These are phyloP conservation scores for Gallinago media DNA, from an alignment of 2,113 vertebrate genomes.

Conservation along the genomic window DNA sequence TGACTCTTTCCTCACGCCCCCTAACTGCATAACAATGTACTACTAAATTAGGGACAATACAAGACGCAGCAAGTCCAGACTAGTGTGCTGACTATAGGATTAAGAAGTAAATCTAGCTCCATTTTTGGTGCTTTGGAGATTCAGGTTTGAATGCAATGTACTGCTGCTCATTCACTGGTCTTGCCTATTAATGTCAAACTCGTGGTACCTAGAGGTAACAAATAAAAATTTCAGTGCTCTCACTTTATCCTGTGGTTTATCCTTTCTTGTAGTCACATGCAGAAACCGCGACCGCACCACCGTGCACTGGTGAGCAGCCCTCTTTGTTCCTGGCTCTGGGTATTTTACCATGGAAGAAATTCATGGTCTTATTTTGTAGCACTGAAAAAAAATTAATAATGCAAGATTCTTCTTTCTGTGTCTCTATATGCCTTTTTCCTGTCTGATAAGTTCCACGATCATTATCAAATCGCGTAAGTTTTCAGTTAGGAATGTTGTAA, in stretches of 20 bases:
- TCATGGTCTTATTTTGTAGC: background rate
- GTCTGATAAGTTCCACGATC: background rate
- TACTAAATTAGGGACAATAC: constrained; percentile 74
- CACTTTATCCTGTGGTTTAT: constrained; percentile 62
- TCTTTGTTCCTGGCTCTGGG: background rate
- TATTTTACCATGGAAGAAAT: background rate
- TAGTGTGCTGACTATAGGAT: constrained; percentile 65
- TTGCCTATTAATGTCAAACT: constrained; percentile 75
- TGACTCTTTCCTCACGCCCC: constrained; percentile 67
- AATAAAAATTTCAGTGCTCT: constrained; percentile 78
- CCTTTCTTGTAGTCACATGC: background rate
- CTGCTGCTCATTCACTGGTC: constrained; percentile 77
- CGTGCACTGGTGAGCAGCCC: background rate
- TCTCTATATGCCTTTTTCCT: background rate
- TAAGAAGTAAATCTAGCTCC: constrained; percentile 71
- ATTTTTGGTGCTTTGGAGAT: constrained; percentile 77
- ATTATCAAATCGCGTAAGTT: background rate
- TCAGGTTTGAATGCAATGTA: constrained; percentile 65
- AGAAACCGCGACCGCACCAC: fast-evolving
- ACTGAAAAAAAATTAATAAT: background rate
- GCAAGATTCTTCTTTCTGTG: background rate
- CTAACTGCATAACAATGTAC: constrained; percentile 68
- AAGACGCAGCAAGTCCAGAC: constrained; percentile 74
- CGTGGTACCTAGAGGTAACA: constrained; percentile 76
- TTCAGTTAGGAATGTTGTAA: background rate